Conservation (phyloP, 2,888 invertebrate species). For the Hydriomena furcata region DNA sequence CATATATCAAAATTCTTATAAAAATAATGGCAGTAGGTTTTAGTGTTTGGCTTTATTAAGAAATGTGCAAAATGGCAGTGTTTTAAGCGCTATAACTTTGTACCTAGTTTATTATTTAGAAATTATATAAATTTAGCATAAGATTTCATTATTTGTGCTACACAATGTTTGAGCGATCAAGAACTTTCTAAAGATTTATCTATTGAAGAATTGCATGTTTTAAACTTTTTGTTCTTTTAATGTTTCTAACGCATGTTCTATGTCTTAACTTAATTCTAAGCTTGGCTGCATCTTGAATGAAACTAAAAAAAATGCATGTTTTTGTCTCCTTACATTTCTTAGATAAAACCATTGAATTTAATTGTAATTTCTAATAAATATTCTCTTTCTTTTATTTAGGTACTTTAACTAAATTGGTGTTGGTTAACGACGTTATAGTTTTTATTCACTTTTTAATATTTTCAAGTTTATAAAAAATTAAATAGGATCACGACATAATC, state of each 20-base stretch:
- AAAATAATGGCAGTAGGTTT: neutral
- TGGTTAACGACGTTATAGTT: neutral
- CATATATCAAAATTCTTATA: constrained; percentile 4
- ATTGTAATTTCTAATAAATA: neutral
- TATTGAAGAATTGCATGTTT: constrained; percentile 32
- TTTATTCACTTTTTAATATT: constrained; percentile 9
- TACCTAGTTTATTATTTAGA: constrained; percentile 32
- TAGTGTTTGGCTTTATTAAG: constrained; percentile 39
- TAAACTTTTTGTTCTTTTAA: constrained; percentile 22
- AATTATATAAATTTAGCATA: constrained; percentile 35
- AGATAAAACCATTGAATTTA: too few species aligned
- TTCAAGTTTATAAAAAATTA: constrained; percentile 1
- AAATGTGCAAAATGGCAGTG: constrained; percentile 42
- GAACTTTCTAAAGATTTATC: constrained; percentile 24
- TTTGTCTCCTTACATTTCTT: too few species aligned
- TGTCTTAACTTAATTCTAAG: constrained; percentile 13
- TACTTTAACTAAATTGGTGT: constrained; percentile 6
- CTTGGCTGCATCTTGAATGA: constrained; percentile 21
- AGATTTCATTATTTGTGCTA: constrained; percentile 43
- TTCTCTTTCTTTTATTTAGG: too few species aligned
- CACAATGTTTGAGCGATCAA: constrained; percentile 74
- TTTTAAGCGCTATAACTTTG: constrained; percentile 33
- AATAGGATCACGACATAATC: too few species aligned
- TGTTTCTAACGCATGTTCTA: constrained; percentile 22
- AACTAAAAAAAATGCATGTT: constrained; percentile 25